These are phyloP conservation scores for Argya squamiceps DNA, from an alignment of 2,797 vertebrate species.

Conservation along the genomic window DNA sequence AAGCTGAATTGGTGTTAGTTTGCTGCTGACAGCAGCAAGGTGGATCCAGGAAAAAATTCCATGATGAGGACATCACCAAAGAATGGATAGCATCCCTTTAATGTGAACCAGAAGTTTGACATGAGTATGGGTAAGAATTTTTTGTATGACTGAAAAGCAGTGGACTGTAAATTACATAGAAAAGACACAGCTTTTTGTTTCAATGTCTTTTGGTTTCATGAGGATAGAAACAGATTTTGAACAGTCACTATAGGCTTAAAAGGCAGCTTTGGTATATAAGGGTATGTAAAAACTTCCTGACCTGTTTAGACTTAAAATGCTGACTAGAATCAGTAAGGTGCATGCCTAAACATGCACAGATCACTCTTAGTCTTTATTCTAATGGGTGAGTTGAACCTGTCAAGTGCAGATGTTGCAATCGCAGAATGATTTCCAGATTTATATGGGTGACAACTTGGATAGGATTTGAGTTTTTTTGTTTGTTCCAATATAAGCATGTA, in stretches of 20 bases:
- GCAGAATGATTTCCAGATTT: neutral
- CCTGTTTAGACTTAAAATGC: neutral
- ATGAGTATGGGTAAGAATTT: neutral
- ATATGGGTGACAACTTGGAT: neutral
- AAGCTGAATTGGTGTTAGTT: neutral
- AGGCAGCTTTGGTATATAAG: neutral
- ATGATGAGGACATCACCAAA: neutral
- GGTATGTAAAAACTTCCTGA: neutral
- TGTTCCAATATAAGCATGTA: neutral
- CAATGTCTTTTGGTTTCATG: neutral
- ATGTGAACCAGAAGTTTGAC: neutral
- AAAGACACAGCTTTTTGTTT: neutral
- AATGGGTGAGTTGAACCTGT: neutral
- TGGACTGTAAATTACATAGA: neutral
- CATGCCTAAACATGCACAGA: neutral
- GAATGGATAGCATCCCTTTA: neutral
- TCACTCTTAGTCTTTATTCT: neutral
- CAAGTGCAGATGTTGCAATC: neutral
- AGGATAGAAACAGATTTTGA: neutral
- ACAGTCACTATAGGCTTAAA: neutral
- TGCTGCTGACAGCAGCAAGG: neutral
- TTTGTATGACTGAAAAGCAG: neutral
- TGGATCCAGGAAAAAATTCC: neutral
- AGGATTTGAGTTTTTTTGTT: neutral
- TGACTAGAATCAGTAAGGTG: neutral